Conservation (phyloP, 2,888 invertebrate genomes). For the Drosophila greeni region DNA sequence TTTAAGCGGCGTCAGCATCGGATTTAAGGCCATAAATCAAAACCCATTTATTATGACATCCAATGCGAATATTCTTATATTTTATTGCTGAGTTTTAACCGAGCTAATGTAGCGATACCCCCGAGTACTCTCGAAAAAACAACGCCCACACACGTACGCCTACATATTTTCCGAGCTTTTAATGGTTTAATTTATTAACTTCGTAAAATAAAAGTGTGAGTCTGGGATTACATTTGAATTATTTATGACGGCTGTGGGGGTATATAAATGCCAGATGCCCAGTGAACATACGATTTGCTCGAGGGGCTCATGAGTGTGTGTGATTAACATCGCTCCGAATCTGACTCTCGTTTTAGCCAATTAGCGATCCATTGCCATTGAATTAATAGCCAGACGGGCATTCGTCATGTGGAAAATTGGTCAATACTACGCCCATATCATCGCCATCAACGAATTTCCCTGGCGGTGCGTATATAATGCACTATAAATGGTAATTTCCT, state of each 20-base stretch:
- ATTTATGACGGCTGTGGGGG: slow-evolving; percentile 25
- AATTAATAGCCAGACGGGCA: slow-evolving; percentile 31
- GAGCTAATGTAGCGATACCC: slow-evolving; percentile 16
- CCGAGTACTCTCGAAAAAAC: slow-evolving; percentile 11
- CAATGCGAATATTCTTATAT: slow-evolving; percentile 16
- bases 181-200: slow-evolving; percentile 38
- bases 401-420: slow-evolving; percentile 29
- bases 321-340: slow-evolving; percentile 25
- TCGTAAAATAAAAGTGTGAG: slow-evolving; percentile 20
- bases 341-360: slow-evolving; percentile 22
- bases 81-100: slow-evolving; percentile 24
- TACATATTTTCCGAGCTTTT: slow-evolving; percentile 25
- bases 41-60: slow-evolving; percentile 16
- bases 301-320: slow-evolving; percentile 4
- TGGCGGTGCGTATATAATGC: slow-evolving; percentile 35
- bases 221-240: slow-evolving; percentile 35
- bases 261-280: slow-evolving; percentile 24
- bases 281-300: slow-evolving; percentile 19
- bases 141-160: slow-evolving; percentile 7
- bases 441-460: slow-evolving; percentile 10
- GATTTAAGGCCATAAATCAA: slow-evolving; percentile 25
- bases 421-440: slow-evolving; percentile 10
- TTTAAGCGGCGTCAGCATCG: slow-evolving; percentile 20
- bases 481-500: slow-evolving; percentile 52
- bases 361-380: slow-evolving; percentile 23